Conservation (phyloP, 2,888 invertebrate species). For the Kuschelorhynchus macadamiae region DNA sequence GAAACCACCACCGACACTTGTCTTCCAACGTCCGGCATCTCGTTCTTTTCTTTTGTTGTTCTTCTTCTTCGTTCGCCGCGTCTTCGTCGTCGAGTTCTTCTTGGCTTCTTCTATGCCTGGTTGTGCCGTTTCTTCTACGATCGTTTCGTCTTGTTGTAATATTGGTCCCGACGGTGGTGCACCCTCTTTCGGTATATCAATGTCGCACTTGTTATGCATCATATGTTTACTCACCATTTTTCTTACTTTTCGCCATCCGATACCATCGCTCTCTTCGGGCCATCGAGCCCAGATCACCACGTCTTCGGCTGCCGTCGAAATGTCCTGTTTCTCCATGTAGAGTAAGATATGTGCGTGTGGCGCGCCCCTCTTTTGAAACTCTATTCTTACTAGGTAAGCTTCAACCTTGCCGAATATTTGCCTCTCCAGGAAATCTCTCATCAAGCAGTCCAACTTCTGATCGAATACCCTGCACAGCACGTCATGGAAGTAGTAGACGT, state of each 20-base stretch:
- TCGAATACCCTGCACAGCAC: neutral
- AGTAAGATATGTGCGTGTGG: constrained; percentile 2
- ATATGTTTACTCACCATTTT: neutral
- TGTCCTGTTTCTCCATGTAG: neutral
- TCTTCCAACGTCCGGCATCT: neutral
- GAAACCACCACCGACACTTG: neutral
- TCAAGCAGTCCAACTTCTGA: neutral
- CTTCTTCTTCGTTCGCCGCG: neutral
- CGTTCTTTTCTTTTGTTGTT: neutral
- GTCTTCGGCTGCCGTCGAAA: neutral
- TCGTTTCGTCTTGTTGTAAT: no score
- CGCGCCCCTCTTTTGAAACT: constrained; percentile 11
- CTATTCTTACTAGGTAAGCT: neutral
- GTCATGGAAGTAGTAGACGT: neutral
- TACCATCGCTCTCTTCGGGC: neutral
- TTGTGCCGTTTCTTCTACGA: neutral
- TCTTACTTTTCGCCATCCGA: neutral
- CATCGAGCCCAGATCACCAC: neutral
- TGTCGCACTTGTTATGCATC: neutral
- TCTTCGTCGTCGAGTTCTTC: neutral
- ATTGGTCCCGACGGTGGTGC: no score
- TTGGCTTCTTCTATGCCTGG: neutral
- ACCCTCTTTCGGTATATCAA: neutral
- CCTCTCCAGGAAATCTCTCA: neutral
- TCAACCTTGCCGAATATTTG: neutral